Evolutionary conservation across 2,888 invertebrate genomes (phyloP), one percentile per base, ranked within the genome.

Genomic region (Andrena flavipes): DNA sequence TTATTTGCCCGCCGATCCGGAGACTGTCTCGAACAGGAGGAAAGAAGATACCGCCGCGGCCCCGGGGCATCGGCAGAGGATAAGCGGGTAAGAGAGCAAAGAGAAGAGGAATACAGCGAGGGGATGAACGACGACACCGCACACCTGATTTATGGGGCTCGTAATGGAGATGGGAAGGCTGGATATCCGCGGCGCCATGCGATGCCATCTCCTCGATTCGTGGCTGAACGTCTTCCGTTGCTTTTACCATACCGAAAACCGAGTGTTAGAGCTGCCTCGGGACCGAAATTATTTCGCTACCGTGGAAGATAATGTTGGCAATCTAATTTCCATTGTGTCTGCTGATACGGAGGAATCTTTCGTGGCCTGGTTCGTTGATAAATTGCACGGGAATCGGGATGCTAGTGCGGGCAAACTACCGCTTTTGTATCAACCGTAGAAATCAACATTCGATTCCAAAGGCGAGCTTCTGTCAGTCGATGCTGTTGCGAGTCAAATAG

Each of bases 1-100:
- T 91, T 92, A 91, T 92, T 92, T 92, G 89, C 89, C 78, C 86
- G 86, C 85, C 89, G 90, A 90, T 89, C 85, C 86, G 84, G 88
- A 88, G 86, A 85, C 85, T 83, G 85, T 85, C 87, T 84, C 65
- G 75, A 26, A 29, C 20, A 33, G 51, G 60, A 67, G 77, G 77
- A 33, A 42, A 59, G 72, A 76, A 72, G 74, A 65, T 26, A 70
- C 26, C 20, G 64, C 10, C n/a, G 35, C 23, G 48, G 33, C 54
- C 26, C 48, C 69, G 67, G 78, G 48, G 60, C 51, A 74, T 77
- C 56, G 48, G n/a, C 26, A 42, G 60, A 60, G 13, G 56, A 75
- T 29, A 60, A 56, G 56, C 63, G 30, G 20, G 2, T 51, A 42
- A 42, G 26, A 63, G 62, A 48, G 67, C 67, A 59, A 59, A 63